Base-by-base conservation (phyloP, 1,140 invertebrate genomes). In the Thereuonema tuberculata region DNA sequence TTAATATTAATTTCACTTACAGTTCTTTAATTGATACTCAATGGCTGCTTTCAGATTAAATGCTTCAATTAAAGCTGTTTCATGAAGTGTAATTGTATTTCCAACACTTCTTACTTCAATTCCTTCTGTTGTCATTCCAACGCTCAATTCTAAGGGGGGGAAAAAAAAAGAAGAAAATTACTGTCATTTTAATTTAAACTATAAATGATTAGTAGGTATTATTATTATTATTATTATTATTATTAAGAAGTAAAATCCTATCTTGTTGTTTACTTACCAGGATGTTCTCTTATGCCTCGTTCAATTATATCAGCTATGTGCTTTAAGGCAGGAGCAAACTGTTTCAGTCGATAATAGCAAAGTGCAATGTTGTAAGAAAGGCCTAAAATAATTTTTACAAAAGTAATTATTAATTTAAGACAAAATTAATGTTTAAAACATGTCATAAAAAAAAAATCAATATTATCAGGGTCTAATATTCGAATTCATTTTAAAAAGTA, bases 11-110 rank as follows among this genome's bases (percentile, higher is more conserved):
- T 14, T 20, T 5, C 21, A 62, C 72, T 81, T 80, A 87, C 88
- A 80, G 73, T 99, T 97, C 76, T 95, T 95, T 24, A 94, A 77
- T 71, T 97, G 89, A 75, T 93, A 98, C 75, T 99, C 94, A 65
- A 99, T 94, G 1, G 96, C 96, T 20, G 94, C 94, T 78, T 98
- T 98, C 0, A 99, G 78, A 76, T 99, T 99, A 68, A 98, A 97
- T 0, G 96, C 94, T 77, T 99, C 96, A 17, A 98, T 92, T 1
- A 99, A 76, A 29, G 93, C 93, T 23, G 95, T 97, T 74, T 98
- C 86, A 69, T 98, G 93, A 50, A 99, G 79, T 0, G 89, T 91
- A 37, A 96, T 76, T 1, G 94, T 96, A 75, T 99, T 99, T 17
- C 95, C 96, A 49, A 99, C 95, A 74, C 93, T 97, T 65, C 91